phyloP scores from a whole-genome alignment of 2,113 vertebrate genomes.

The Uria lomvia region DNA sequence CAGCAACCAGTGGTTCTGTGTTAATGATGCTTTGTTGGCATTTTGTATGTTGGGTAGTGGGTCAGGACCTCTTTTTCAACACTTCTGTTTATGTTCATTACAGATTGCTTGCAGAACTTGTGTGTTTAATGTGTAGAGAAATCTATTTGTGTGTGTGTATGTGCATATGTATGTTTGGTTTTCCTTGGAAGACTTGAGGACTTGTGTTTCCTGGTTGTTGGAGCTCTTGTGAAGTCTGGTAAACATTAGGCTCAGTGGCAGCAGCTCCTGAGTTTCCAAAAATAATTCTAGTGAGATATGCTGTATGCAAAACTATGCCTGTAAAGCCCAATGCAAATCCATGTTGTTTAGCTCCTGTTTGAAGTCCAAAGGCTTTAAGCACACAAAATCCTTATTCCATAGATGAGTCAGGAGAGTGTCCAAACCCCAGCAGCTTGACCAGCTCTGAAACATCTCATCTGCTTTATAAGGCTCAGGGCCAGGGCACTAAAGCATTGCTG shows the following conservation, averaged over 20 bases:
- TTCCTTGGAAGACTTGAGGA: not conserved
- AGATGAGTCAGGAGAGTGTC: not conserved
- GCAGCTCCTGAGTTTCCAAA: not conserved
- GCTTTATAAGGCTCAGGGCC: not conserved
- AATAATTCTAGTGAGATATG: not conserved
- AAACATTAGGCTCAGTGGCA: not conserved
- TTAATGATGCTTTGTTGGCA: not conserved
- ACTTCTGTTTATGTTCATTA: too few species aligned
- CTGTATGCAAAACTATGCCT: not conserved
- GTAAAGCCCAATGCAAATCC: not conserved
- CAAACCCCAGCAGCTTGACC: not conserved
- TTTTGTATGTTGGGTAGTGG: not conserved
- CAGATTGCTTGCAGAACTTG: not conserved
- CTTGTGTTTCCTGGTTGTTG: not conserved
- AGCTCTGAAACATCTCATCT: not conserved
- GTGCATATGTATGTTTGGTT: rapidly evolving
- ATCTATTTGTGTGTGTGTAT: not conserved
- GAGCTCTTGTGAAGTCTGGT: not conserved
- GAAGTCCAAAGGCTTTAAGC: not conserved
- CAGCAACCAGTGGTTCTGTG: not conserved
- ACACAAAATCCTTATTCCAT: rapidly evolving
- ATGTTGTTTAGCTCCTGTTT: not conserved
- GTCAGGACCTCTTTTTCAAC: not conserved
- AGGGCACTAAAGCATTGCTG: not conserved
- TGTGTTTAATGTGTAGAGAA: not conserved